These are phyloP conservation scores for Tetranychus urticae DNA, from an alignment of 1,140 invertebrate species.

Conservation along the genomic window DNA sequence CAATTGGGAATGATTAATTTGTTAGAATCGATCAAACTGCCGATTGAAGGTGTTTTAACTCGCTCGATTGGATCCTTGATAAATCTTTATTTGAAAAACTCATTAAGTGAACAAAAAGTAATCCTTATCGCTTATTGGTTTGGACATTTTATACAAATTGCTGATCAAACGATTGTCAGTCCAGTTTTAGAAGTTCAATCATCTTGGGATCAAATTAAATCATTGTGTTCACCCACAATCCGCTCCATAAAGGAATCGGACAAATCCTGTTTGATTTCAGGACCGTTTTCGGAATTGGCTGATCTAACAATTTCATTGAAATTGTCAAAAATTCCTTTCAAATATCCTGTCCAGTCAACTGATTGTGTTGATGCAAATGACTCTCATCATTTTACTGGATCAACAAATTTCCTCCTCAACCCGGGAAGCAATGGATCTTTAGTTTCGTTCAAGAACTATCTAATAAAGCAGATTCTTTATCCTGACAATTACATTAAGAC, in stretches of 20 bases:
- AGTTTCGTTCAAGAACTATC: background rate
- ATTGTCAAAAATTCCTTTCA: background rate
- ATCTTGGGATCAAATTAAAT: constrained; percentile 39
- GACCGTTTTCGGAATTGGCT: background rate
- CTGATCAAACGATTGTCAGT: background rate
- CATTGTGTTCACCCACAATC: constrained; percentile 21
- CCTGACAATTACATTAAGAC: background rate
- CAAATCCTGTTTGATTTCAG: background rate
- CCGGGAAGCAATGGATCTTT: background rate
- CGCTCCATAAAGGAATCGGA: background rate
- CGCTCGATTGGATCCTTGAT: background rate
- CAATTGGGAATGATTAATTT: background rate
- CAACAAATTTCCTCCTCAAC: background rate
- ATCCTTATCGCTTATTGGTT: background rate
- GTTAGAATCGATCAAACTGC: background rate
- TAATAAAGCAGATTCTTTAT: background rate
- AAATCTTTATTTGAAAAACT: background rate
- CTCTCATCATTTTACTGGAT: background rate
- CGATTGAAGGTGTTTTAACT: background rate
- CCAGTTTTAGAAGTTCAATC: background rate
- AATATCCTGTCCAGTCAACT: background rate
- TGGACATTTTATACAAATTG: background rate
- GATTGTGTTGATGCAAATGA: background rate
- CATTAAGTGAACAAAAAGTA: background rate
- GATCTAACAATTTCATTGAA: background rate